phyloP scores from a whole-genome alignment of 1,140 invertebrate species.

The Cyclargus thomasi region DNA sequence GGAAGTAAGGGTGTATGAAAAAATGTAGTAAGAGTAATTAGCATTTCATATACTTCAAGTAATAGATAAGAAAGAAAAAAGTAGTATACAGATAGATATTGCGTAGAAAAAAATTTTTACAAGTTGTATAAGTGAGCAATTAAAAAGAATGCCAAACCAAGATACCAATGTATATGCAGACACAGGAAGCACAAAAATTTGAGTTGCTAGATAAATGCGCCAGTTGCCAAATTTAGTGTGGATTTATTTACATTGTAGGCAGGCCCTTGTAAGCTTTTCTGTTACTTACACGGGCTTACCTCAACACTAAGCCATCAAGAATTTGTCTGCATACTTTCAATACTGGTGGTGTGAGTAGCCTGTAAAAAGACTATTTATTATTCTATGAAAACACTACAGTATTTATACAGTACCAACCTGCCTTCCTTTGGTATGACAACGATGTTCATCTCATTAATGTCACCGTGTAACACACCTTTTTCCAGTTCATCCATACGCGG shows the following conservation, averaged over 20 bases:
- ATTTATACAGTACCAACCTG: constrained; percentile 31
- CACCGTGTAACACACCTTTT: constrained; percentile 89
- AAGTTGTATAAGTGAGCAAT: no score
- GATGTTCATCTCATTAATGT: constrained; percentile 93
- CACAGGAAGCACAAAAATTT: no score
- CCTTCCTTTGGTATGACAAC: constrained; percentile 74
- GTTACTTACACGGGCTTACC: constrained; percentile 41
- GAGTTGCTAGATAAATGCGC: no score
- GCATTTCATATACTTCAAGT: no score
- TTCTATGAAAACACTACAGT: background rate
- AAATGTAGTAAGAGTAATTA: no score
- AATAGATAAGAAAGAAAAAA: no score
- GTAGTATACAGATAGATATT: no score
- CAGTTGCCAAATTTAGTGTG: background rate
- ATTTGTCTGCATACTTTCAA: constrained; percentile 47
- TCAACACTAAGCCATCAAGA: constrained; percentile 45
- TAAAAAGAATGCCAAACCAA: no score
- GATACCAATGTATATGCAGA: no score
- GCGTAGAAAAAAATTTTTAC: no score
- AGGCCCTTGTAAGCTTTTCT: constrained; percentile 36
- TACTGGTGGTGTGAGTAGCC: constrained; percentile 34
- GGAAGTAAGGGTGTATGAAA: no score
- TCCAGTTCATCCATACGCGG: constrained; percentile 76
- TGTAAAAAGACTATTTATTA: constrained; percentile 28
- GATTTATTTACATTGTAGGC: constrained; percentile 17